Evolutionary conservation across 2,888 invertebrate genomes (phyloP), one percentile per base, ranked within the genome.

Genomic region (Elegia similella): DNA sequence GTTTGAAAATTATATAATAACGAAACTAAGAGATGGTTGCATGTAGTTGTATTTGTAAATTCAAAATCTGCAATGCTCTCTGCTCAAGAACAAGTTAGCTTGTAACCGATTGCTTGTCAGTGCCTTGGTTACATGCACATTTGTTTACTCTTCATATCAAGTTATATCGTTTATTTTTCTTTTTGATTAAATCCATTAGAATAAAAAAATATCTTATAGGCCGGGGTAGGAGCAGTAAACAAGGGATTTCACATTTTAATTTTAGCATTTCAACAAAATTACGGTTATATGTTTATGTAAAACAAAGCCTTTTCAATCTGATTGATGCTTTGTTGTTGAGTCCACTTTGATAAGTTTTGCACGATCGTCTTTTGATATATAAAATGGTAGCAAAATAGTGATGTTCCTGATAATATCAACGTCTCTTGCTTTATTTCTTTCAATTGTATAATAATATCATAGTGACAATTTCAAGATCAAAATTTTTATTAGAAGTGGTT

Each of bases 61-160:
- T 69, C 60, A 55, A 70, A 73, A 71, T 69, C 63, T 66, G 63
- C 63, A 64, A 63, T 69, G 78, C 82, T 82, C 86, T 86, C 85
- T 66, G 67, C 74, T 80, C 75, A 68, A 72, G 59, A 66, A 80
- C 88, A 90, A 89, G 80, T 86, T 67, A 67, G 88, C 79, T 78
- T 89, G 89, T 87, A 88, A 88, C 88, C 78, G 88, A 91, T 84
- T 63, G 79, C 83, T 64, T 43, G 59, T 58, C 54, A 52, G 58
- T 63, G 70, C 84, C 88, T 91, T 85, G 88, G 89, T 89, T 91
- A 89, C 89, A 87, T 78, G 88, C 89, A 80, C 76, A 84, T 85
- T 88, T 87, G 89, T 88, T 78, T 73, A 76, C 67, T 75, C 66
- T 76, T 77, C 75, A 78, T 82, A 76, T 80, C 79, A 80, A 75